Evolutionary conservation across 2,888 invertebrate species (phyloP).

Genomic region (Balanococcus diminutus): DNA sequence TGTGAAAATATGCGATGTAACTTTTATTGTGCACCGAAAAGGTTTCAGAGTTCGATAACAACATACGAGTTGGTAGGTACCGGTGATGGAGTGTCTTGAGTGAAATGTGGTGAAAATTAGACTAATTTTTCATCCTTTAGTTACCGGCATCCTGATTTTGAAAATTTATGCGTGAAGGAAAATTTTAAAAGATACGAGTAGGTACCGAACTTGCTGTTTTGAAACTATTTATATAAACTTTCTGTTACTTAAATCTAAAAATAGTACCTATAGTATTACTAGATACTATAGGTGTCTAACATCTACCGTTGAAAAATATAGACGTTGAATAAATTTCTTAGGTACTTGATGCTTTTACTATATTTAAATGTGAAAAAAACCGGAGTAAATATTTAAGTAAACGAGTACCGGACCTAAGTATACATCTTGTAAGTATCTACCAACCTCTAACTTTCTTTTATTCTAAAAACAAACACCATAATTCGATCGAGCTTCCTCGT

Average conservation of each 20-base stretch:
- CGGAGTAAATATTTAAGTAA: too few species aligned
- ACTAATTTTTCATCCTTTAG: constrained; percentile 9
- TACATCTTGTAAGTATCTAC: too few species aligned
- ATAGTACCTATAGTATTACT: too few species aligned
- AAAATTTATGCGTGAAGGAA: background rate
- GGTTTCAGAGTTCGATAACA: background rate
- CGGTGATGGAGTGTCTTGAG: background rate
- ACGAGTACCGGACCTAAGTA: too few species aligned
- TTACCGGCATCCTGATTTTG: background rate
- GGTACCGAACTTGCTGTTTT: too few species aligned
- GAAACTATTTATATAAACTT: too few species aligned
- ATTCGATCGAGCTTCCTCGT: background rate
- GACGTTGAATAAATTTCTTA: too few species aligned
- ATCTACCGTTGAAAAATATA: too few species aligned
- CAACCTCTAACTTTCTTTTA: background rate
- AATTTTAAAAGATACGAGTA: background rate
- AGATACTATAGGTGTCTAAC: too few species aligned
- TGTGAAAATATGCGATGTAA: background rate
- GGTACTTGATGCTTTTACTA: too few species aligned
- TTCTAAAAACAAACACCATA: background rate
- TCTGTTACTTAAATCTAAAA: too few species aligned
- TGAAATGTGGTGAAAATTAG: background rate
- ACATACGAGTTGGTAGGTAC: background rate
- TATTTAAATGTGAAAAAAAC: too few species aligned
- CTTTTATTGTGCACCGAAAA: background rate